These are phyloP conservation scores for Dysmachus trigonus DNA, from an alignment of 2,888 invertebrate species.

Conservation along the genomic window DNA sequence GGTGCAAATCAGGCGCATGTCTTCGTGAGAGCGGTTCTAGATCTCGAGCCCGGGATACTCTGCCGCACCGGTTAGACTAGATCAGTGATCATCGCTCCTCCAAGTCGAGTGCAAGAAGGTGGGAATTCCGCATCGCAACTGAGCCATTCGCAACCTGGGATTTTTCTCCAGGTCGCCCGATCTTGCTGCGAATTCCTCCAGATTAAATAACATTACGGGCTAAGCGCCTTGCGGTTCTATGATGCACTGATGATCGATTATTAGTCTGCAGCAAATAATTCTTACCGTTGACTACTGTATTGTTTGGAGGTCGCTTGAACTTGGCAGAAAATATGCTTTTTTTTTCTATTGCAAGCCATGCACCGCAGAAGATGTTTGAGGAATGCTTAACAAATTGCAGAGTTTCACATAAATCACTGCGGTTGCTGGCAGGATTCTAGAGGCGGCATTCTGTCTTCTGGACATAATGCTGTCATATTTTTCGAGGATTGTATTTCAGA, in stretches of 20 bases:
- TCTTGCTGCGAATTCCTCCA: background rate
- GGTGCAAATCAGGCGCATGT: background rate
- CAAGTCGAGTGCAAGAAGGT: background rate
- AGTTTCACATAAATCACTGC: background rate
- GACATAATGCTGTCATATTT: background rate
- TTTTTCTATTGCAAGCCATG: background rate
- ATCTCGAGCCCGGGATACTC: background rate
- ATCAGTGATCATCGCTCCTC: slow-evolving; percentile 14
- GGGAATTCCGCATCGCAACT: background rate
- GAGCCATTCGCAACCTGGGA: background rate
- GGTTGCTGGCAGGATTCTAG: background rate
- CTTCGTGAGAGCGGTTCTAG: background rate
- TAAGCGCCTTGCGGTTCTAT: background rate
- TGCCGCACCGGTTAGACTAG: background rate
- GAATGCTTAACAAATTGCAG: background rate
- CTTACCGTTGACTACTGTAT: slow-evolving; percentile 2
- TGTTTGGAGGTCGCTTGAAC: background rate
- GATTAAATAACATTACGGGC: background rate
- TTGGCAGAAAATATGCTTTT: background rate
- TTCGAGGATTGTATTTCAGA: background rate
- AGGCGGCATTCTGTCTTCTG: background rate
- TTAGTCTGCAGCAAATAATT: background rate
- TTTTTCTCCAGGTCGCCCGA: background rate
- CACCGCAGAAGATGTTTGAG: background rate
- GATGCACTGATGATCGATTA: slow-evolving; percentile 30